A percentile compares a stretch with the other conserved stretches of the same genome.
phyloP scores from a whole-genome alignment of 2,888 invertebrate genomes.

The Xestia ashworthii region DNA sequence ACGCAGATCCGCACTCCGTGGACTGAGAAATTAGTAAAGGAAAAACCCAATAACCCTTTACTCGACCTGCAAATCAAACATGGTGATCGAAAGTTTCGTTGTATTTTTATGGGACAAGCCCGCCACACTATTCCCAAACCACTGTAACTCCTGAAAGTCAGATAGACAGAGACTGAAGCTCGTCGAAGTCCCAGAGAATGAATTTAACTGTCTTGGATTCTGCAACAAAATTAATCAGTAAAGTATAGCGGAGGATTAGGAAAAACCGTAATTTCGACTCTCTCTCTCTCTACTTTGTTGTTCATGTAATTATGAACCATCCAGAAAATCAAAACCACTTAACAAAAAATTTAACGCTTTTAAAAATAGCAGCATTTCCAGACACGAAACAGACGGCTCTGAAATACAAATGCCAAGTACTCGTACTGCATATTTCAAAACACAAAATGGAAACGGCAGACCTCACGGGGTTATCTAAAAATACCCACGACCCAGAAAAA shows the following conservation, averaged over 20 bases:
- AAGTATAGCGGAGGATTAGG: too few relatives aligned
- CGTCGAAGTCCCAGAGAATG: too few relatives aligned
- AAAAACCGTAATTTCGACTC: too few relatives aligned
- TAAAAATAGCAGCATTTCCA: neutral
- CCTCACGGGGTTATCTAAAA: conserved; percentile 12
- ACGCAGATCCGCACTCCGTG: neutral
- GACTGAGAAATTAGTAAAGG: neutral
- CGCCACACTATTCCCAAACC: too few relatives aligned
- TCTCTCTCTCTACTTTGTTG: too few relatives aligned
- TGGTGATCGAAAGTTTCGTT: neutral
- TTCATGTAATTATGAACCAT: neutral
- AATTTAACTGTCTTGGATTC: too few relatives aligned
- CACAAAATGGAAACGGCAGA: neutral
- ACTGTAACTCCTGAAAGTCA: too few relatives aligned
- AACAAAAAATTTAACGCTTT: too few relatives aligned
- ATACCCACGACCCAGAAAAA: conserved; percentile 22
- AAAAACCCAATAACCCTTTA: neutral
- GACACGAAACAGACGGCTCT: neutral
- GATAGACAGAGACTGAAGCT: too few relatives aligned
- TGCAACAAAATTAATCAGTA: too few relatives aligned
- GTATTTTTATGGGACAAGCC: neutral
- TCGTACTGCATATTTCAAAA: conserved; percentile 17
- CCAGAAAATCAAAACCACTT: neutral
- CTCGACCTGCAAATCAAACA: neutral
- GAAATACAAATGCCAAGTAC: neutral